Evolutionary conservation across 2,797 vertebrate genomes (phyloP), one percentile per base, ranked within the genome.

Genomic region (Sebastolobus alascanus): DNA sequence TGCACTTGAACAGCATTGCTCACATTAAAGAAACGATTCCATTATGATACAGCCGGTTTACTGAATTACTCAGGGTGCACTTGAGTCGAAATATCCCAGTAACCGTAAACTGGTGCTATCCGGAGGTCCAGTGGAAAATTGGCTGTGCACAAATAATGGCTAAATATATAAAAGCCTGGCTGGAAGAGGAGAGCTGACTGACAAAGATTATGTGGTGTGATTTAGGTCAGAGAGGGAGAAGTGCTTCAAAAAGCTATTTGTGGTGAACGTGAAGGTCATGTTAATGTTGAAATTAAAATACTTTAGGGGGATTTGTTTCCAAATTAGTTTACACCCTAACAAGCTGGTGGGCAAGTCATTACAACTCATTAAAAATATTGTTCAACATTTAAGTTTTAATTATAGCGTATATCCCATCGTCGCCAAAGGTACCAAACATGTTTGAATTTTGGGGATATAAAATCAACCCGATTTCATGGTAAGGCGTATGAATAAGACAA

Each of bases 41-140:
- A 82, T 82, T 73, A 82, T 18, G 61, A 80, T 80, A 73, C 66
- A 27, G 55, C 8, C 0, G 10, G 11, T 67, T 73, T 10, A 27
- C 43, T 33, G 20, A 72, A 72, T 76, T 22, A 76, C 66, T 64
- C 31, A 2, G 31, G n/a, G 63, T 61, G 40, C 54, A 22, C 12
- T 11, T 20, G 25, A 69, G 43, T 63, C 40, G 14, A 37, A 82
- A 77, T 59, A 59, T 55, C 79, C 64, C 75, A 70, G 50, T 56
- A 75, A 73, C 71, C 38, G 43, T 38, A 60, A 61, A 65, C 67
- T 50, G 73, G 37, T 43, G 25, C 64, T 33, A 16, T 33, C 27
- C 69, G 40, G 75, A 70, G 73, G 38, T 80, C 64, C 69, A 27
- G 22, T 46, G 77, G 74, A 68, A 87, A 86, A 90, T 59, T 79